Base-by-base conservation (phyloP, 1,140 invertebrate genomes). In the Riptortus pedestris region DNA sequence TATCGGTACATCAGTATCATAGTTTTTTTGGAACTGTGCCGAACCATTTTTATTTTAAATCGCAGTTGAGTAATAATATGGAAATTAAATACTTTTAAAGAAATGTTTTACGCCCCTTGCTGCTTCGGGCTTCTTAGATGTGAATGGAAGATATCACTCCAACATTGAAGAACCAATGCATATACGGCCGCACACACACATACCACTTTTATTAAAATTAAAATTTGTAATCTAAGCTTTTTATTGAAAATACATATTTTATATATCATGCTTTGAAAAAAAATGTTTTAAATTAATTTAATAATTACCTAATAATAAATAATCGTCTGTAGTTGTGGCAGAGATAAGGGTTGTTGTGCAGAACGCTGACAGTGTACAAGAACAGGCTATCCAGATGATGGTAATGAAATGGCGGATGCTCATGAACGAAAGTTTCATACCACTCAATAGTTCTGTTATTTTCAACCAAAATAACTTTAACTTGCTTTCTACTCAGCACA, bases 251-350 rank as follows among this genome's bases (percentile, higher is more conserved):
- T n/a, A n/a, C n/a, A n/a, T n/a, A n/a, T n/a, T n/a, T n/a, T n/a
- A n/a, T n/a, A n/a, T n/a, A n/a, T n/a, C n/a, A n/a, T n/a, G n/a
- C n/a, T n/a, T n/a, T n/a, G n/a, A n/a, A n/a, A n/a, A n/a, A n/a
- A n/a, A n/a, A n/a, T n/a, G n/a, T n/a, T n/a, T n/a, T n/a, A n/a
- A n/a, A n/a, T n/a, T n/a, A n/a, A n/a, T n/a, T n/a, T n/a, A n/a
- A n/a, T n/a, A n/a, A 55, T 55, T 55, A 55, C 51, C 51, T 55
- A 24, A 55, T 26, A 26, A 55, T 55, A 55, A 55, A 55, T 9
- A 55, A 26, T 55, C 24, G 22, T 24, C 24, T 18, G 24, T 55
- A 55, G 24, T 55, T 24, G 24, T 24, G 22, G 14, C 51, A 55
- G 14, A 55, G 24, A 26, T 55, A 55, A 16, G 51, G 51, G 26